Evolutionary conservation across 2,797 vertebrate species (phyloP), one percentile per base, ranked within the genome.

Genomic region (Mus caroli): DNA sequence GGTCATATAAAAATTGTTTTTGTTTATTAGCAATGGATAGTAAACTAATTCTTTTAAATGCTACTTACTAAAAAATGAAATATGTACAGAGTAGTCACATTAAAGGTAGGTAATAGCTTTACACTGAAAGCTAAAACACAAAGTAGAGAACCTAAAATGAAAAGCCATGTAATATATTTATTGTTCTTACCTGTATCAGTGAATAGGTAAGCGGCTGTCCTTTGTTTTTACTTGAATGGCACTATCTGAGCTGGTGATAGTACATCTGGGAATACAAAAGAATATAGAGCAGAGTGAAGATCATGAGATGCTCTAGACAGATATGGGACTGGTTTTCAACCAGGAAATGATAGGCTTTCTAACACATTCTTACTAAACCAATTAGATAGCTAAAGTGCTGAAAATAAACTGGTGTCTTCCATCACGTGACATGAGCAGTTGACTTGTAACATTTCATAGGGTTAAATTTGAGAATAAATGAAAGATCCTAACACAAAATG

Each of bases 251-350:
- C 60, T 95, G n/a, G 60, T 92, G 78, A 58, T 91, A 77, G 84
- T 91, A 6, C 77, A 26, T 95, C 85, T 91, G 50, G 50, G 91
- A 96, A 91, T 91, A n/a, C 37, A 90, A 58, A 88, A 79, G 56
- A 46, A 58, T 71, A 58, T 77, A 73, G 60, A 67, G 87, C 50
- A 73, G 9, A 75, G 76, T 75, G 40, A 78, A 93, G 31, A 82
- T 54, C 69, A 43, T 71, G 31, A 40, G 22, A 87, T 86, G 12
- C 73, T 83, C 54, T 34, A 88, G 69, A 43, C 62, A 84, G 26
- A 92, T 37, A 54, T 37, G 69, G 64, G 46, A 86, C 43, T 87
- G 46, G 37, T 34, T 69, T 92, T 84, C 82, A 79, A 8, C 62
- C 24, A 69, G 13, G 34, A 50, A 90, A n/a, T 17, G 56, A 79